These are phyloP conservation scores for Sinohyriopsis cumingii DNA, from an alignment of 2,888 invertebrate species.

Conservation along the genomic window DNA sequence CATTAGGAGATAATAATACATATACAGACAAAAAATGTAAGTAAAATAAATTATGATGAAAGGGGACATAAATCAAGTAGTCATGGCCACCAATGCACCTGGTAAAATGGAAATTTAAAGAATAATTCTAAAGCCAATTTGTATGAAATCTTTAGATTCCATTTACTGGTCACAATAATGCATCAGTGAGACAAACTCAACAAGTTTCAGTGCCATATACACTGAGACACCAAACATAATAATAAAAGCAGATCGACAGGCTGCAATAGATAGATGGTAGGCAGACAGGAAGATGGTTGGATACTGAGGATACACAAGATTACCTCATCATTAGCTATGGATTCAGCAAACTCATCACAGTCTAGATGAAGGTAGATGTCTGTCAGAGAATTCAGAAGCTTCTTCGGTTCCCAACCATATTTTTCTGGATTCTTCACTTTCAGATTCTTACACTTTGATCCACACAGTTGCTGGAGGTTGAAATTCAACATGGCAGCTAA, in stretches of 20 bases:
- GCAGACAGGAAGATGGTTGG: no score
- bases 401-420: constrained; percentile 97
- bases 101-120: no score
- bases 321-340: constrained; percentile 96
- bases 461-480: constrained; percentile 96
- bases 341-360: constrained; percentile 83
- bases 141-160: no score
- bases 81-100: no score
- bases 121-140: no score
- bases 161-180: no score
- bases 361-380: constrained; percentile 98
- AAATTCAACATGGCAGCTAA: constrained; percentile 99
- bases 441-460: constrained; percentile 92
- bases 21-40: no score
- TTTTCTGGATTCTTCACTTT: constrained; percentile 94
- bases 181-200: not conserved
- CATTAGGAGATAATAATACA: no score
- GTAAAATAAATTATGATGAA: no score
- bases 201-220: no score
- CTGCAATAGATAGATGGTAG: no score
- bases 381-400: constrained; percentile 90
- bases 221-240: not conserved
- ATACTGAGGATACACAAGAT: constrained; percentile 34
- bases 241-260: not conserved
- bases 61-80: no score